Conservation (phyloP, 37 sponge, comb jelly and placozoan species). For the Trichoplax adhaerens region DNA sequence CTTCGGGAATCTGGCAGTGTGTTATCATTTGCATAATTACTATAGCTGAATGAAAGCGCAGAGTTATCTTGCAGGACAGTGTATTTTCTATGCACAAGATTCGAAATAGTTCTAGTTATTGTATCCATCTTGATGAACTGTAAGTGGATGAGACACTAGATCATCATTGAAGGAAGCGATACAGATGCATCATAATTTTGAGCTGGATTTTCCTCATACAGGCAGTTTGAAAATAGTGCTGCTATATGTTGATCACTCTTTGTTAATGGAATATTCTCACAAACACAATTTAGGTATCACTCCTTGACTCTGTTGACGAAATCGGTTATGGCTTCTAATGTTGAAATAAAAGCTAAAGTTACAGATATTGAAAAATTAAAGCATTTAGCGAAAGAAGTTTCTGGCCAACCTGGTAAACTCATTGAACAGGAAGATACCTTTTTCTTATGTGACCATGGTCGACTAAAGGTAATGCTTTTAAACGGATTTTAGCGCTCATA, state of each 20-base stretch:
- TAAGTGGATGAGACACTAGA: constrained; percentile 46
- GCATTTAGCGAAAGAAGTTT: constrained; percentile 19
- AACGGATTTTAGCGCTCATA: background rate
- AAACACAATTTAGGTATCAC: too few species aligned
- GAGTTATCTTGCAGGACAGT: too few species aligned
- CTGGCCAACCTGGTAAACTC: constrained; percentile 23
- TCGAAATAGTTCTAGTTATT: constrained; percentile 16
- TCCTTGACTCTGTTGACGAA: too few species aligned
- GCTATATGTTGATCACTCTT: too few species aligned
- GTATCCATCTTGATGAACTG: constrained; percentile 46
- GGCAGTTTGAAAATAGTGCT: too few species aligned
- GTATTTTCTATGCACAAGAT: too few species aligned
- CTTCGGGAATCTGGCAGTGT: too few species aligned
- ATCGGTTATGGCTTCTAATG: constrained; percentile 42
- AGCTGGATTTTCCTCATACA: too few species aligned
- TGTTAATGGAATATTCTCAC: too few species aligned
- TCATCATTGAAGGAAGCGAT: constrained; percentile 78
- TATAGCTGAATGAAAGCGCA: too few species aligned
- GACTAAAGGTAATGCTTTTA: constrained; percentile 48
- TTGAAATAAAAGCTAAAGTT: constrained; percentile 49
- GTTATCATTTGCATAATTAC: too few species aligned
- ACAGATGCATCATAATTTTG: too few species aligned
- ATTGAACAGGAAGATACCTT: constrained; percentile 52
- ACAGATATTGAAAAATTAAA: constrained; percentile 7
- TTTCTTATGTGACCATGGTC: constrained; percentile 30